Evolutionary conservation across 2,113 vertebrate genomes (phyloP).

Genomic region (Mustela nigripes): DNA sequence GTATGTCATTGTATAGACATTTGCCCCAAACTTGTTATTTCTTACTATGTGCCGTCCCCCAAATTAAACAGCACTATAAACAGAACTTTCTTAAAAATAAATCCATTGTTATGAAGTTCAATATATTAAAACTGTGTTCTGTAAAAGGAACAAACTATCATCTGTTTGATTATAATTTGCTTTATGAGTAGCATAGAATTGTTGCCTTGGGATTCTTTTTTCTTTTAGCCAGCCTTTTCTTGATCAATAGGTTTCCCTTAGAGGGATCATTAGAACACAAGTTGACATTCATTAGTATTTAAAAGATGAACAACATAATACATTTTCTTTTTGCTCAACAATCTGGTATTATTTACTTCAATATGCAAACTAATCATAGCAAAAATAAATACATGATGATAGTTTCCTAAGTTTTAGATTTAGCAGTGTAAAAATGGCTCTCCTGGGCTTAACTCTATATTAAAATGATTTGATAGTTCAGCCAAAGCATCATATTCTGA

Average conservation of each 20-base stretch:
- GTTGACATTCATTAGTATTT: slow-evolving; percentile 74
- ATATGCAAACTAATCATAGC: slow-evolving; percentile 51
- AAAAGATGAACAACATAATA: slow-evolving; percentile 73
- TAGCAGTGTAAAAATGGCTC: slow-evolving; percentile 64
- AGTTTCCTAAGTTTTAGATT: not conserved
- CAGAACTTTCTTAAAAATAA: slow-evolving; percentile 59
- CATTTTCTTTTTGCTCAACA: slow-evolving; percentile 72
- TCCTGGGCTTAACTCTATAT: slow-evolving; percentile 22
- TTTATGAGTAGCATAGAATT: slow-evolving; percentile 66
- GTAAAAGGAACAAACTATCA: slow-evolving; percentile 62
- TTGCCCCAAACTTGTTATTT: not conserved
- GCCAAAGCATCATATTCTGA: slow-evolving; percentile 7
- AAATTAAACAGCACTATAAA: slow-evolving; percentile 37
- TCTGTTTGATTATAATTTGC: slow-evolving; percentile 73
- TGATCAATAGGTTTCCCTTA: slow-evolving; percentile 58
- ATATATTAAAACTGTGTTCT: slow-evolving; percentile 63
- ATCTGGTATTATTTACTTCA: slow-evolving; percentile 70
- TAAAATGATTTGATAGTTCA: slow-evolving; percentile 42
- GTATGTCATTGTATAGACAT: not conserved
- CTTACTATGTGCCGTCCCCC: not conserved
- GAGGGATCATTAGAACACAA: slow-evolving; percentile 73
- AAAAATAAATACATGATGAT: slow-evolving; percentile 61
- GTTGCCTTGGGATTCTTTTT: slow-evolving; percentile 56
- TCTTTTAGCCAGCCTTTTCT: not conserved
- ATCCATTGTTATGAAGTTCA: slow-evolving; percentile 68